A percentile compares a stretch with the other conserved stretches of the same genome.
phyloP scores from a whole-genome alignment of 2,113 vertebrate species.

The Cyanoderma ruficeps region DNA sequence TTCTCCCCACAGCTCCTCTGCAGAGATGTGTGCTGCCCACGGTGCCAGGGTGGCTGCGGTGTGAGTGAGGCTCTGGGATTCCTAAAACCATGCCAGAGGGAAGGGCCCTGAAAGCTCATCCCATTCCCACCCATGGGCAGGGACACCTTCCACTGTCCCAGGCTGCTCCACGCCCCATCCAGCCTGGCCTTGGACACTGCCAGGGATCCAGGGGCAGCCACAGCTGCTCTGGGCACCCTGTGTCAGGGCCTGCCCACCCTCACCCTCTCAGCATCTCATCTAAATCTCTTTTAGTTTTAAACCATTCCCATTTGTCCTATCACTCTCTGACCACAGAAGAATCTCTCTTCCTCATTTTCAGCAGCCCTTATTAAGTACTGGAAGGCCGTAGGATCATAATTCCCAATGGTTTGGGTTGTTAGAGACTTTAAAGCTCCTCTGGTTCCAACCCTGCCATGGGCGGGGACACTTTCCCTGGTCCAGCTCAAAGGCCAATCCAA shows the following conservation, averaged over 20 bases:
- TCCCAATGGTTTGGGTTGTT: background rate
- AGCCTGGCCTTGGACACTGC: background rate
- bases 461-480: background rate
- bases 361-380: background rate
- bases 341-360: background rate
- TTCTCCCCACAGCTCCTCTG: background rate
- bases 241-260: background rate
- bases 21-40: background rate
- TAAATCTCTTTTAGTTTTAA: background rate
- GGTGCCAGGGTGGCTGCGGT: rapidly evolving
- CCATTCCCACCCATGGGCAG: background rate
- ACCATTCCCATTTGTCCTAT: background rate
- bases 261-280: too few relatives aligned
- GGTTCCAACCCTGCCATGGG: background rate
- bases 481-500: background rate
- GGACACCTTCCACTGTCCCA: background rate
- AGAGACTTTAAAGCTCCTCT: background rate
- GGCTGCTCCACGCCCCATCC: background rate
- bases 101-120: background rate
- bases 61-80: background rate
- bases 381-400: background rate
- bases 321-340: background rate
- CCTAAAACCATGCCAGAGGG: background rate
- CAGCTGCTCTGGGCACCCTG: background rate
- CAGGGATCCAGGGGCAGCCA: background rate